Evolutionary conservation across 2,113 vertebrate genomes (phyloP), one percentile per base, ranked within the genome.

Genomic region (Lampris megalopsis): DNA sequence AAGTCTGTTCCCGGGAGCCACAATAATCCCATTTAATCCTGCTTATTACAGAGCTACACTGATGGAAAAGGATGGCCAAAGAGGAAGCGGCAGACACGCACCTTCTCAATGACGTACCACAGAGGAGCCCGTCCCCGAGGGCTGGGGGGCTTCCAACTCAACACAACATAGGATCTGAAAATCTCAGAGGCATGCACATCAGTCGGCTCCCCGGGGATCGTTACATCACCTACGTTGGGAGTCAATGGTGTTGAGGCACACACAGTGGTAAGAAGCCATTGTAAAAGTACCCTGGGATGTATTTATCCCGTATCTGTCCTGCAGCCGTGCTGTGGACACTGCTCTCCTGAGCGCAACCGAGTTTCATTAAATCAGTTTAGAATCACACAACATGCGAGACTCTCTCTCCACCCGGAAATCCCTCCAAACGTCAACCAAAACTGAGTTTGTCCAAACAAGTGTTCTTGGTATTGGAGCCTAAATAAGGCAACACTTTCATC

Each of bases 141-240:
- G 75, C 86, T 91, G 45, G 98, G 97, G 43, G 98, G 96, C 35
- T 93, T 96, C 98, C 98, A 99, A 94, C 97, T 99, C 89, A 99
- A 95, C 58, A 98, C 97, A 5, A 99, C 91, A 9, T 97, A 98
- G 0, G 95, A 96, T 88, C 92, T 95, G 92, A 92, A 97, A 93
- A 96, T 86, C 94, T 99, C 98, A 0, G 96, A 95, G 48, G 95
- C 96, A 1, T 98, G 96, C 71, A 99, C 95, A 1, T 97, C 95
- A 45, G 94, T 96, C 82, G 98, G 98, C 74, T 94, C 93, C 2
- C 92, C 93, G 10, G 97, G 97, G 72, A 97, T 85, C 62, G 96
- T 96, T 63, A 96, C 89, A 1, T 97, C 92, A 0, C 95, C 97
- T 98, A 83, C 36, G 88, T 82, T 6, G 57, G 87, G 75, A 73